Conservation (phyloP, 2,797 vertebrate genomes). For the Hydrocynus forskahlii region DNA sequence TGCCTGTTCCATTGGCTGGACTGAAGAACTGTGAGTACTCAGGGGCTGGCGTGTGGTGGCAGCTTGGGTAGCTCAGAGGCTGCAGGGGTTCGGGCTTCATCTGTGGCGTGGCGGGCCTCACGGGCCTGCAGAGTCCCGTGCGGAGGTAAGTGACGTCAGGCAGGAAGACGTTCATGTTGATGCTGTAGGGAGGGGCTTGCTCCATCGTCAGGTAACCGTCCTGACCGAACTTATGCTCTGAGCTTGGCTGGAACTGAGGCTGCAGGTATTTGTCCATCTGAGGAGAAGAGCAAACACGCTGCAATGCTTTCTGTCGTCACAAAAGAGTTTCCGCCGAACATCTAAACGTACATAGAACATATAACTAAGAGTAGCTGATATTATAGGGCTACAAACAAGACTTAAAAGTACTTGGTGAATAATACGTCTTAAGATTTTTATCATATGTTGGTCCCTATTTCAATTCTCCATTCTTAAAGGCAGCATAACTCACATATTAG, state of each 20-base stretch:
- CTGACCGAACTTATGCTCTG: conserved; percentile 85
- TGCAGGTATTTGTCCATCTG: conserved; percentile 92
- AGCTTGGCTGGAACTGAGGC: conserved; percentile 77
- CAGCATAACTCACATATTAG: neutral
- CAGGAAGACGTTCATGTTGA: conserved; percentile 95
- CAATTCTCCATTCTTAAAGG: neutral
- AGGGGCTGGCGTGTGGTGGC: conserved; percentile 76
- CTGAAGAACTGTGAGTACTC: conserved; percentile 90
- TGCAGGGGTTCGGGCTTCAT: conserved; percentile 90
- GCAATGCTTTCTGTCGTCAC: neutral
- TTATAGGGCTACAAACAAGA: too few relatives aligned
- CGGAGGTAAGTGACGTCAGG: conserved; percentile 91
- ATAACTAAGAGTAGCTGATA: too few relatives aligned
- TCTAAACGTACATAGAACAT: too few relatives aligned
- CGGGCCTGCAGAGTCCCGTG: conserved; percentile 88
- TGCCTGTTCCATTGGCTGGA: conserved; percentile 76
- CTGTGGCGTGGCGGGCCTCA: conserved; percentile 81
- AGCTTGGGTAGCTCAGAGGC: conserved; percentile 83
- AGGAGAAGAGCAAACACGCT: conserved; percentile 59
- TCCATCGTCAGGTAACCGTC: conserved; percentile 86
- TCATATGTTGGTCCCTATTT: neutral
- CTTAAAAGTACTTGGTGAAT: neutral
- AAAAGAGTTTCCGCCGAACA: neutral
- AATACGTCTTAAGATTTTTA: neutral
- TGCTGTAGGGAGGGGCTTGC: conserved; percentile 89